Percentiles rank a stretch among this genome's conserved stretches.
phyloP scores from a whole-genome alignment of 2,797 vertebrate species.

The Pristis pectinata region DNA sequence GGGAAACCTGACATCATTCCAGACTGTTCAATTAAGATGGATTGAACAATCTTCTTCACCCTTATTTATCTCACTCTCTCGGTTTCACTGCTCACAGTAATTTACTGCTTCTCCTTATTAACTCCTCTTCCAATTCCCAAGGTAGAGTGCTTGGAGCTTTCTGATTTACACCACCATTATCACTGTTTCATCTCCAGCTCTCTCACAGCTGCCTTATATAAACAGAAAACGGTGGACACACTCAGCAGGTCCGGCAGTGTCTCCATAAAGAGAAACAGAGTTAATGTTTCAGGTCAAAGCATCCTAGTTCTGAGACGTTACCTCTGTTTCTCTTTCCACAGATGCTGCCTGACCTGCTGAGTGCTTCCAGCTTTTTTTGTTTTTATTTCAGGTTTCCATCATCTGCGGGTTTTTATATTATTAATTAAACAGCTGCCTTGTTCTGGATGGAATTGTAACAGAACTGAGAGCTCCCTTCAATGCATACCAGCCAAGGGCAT shows the following conservation, averaged over 20 bases:
- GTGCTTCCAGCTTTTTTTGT: too few relatives aligned
- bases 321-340: too few relatives aligned
- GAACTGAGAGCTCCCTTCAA: background rate
- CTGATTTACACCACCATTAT: background rate
- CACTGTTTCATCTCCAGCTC: background rate
- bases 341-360: too few relatives aligned
- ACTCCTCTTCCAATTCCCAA: background rate
- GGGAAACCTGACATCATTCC: background rate
- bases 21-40: background rate
- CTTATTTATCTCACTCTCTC: background rate
- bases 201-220: background rate
- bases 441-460: background rate
- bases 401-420: background rate
- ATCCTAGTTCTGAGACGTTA: too few relatives aligned
- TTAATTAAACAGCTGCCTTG: background rate
- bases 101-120: background rate
- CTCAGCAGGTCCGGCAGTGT: too few relatives aligned
- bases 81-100: background rate
- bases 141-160: background rate
- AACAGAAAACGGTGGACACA: too few relatives aligned
- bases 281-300: too few relatives aligned
- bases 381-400: background rate
- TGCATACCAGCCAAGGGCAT: background rate
- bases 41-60: background rate
- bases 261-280: too few relatives aligned